A percentile compares a stretch with the other conserved stretches of the same genome.
phyloP scores from a whole-genome alignment of 2,888 invertebrate species.

The Acleris laterana region DNA sequence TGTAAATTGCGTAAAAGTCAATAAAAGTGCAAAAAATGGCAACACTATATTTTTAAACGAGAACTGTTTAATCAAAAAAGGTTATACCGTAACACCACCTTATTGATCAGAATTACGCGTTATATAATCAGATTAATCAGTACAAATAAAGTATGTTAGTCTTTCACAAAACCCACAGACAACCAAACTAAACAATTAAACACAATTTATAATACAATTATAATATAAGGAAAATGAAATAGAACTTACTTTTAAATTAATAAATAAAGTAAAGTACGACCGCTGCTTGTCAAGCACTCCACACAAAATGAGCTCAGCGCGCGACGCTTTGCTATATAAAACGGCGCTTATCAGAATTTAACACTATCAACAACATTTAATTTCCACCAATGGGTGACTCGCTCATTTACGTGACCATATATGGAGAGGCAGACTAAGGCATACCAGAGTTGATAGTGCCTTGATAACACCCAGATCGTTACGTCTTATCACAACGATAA shows the following conservation, averaged over 20 bases:
- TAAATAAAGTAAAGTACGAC: constrained; percentile 69
- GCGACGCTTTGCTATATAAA: constrained; percentile 83
- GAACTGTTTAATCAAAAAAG: too few relatives aligned
- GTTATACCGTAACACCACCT: too few relatives aligned
- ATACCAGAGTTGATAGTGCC: constrained; percentile 64
- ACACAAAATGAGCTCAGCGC: constrained; percentile 72
- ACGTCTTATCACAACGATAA: constrained; percentile 18
- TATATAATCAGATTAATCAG: constrained; percentile 3
- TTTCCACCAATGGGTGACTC: constrained; percentile 87
- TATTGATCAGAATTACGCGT: not conserved
- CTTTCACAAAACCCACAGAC: constrained; percentile 16
- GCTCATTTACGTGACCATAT: constrained; percentile 88
- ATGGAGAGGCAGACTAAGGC: constrained; percentile 84
- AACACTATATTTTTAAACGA: too few relatives aligned
- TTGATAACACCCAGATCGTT: constrained; percentile 58
- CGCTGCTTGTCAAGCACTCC: constrained; percentile 70
- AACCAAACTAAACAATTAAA: not conserved
- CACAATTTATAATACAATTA: not conserved
- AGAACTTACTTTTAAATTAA: constrained; percentile 71
- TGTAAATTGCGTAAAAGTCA: not conserved
- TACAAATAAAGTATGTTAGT: not conserved
- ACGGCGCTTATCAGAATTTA: constrained; percentile 78
- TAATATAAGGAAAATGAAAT: constrained; percentile 8
- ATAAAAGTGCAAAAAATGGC: too few relatives aligned
- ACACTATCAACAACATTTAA: constrained; percentile 77